phyloP scores from a whole-genome alignment of 2,113 vertebrate species.

The Pterocles orientalis region DNA sequence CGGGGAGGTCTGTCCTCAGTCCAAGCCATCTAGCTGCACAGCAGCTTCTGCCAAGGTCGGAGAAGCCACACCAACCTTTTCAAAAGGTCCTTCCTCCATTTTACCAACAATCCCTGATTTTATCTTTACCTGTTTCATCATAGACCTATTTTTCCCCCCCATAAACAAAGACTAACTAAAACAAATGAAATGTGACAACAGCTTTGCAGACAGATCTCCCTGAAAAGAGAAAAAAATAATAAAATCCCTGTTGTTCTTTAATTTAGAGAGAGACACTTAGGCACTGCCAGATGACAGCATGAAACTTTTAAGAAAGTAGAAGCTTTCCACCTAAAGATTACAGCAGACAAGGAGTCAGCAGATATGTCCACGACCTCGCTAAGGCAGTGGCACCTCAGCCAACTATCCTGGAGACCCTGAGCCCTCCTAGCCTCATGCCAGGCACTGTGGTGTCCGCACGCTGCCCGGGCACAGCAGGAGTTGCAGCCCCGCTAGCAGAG shows the following conservation, averaged over 20 bases:
- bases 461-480: not conserved
- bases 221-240: not conserved
- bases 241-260: not conserved
- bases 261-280: not conserved
- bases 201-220: not conserved
- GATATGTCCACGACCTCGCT: accelerated
- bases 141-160: not conserved
- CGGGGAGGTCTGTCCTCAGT: not conserved
- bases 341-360: not conserved
- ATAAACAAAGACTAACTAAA: not conserved
- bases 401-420: not conserved
- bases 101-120: not conserved
- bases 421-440: accelerated
- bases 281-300: not conserved
- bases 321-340: not conserved
- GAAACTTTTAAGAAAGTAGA: not conserved
- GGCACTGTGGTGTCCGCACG: accelerated
- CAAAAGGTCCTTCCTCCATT: not conserved
- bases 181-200: not conserved
- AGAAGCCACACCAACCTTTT: not conserved
- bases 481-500: not conserved
- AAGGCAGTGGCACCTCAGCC: not conserved
- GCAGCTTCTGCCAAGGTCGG: not conserved
- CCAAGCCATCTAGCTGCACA: not conserved
- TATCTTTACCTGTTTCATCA: not conserved